Evolutionary conservation across 2,797 vertebrate species (phyloP), one percentile per base, ranked within the genome.

Genomic region (Rhinogobio ventralis): DNA sequence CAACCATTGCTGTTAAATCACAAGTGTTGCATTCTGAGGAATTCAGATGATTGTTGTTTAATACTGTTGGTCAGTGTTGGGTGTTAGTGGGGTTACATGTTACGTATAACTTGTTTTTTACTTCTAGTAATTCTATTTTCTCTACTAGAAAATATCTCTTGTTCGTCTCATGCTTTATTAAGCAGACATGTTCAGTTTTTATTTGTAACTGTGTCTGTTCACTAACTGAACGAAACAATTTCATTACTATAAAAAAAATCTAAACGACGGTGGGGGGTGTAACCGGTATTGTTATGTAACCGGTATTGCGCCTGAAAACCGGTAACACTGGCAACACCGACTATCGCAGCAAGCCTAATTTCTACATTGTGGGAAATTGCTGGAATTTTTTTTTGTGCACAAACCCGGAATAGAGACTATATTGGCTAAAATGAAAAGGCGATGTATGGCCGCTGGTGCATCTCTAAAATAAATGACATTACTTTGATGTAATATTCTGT

Each of bases 11-110:
- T 68, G 84, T 53, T 71, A 69, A 81, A 69, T 85, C 66, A 39
- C 71, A 53, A 23, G 64, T 64, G 79, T 80, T 81, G 45, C 67
- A 81, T 81, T 84, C 30, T 20, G 5, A 81, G 39, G 36, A 88
- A 49, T n/a, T 51, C 57, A 36, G 53, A 36, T 49, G 45, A 71
- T 49, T 77, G 28, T 39, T 33, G 74, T 76, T 28, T 81, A 77
- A 81, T 75, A 5, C 23, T 46, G 14, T 76, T 20, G 4, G 19
- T 49, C 46, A 77, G n/a, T 3, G 8, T 62, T 62, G 55, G 15
- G 23, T 42, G 13, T 33, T 36, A 36, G 25, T 74, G 19, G 30
- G 20, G 33, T 68, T 68, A 68, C 9, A 13, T 67, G 49, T 55
- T 55, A 53, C 7, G 4, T 69, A 17, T 33, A 75, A 14, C 30